Evolutionary conservation across 2,888 invertebrate species (phyloP), one percentile per base, ranked within the genome.

Genomic region (Phania funesta): DNA sequence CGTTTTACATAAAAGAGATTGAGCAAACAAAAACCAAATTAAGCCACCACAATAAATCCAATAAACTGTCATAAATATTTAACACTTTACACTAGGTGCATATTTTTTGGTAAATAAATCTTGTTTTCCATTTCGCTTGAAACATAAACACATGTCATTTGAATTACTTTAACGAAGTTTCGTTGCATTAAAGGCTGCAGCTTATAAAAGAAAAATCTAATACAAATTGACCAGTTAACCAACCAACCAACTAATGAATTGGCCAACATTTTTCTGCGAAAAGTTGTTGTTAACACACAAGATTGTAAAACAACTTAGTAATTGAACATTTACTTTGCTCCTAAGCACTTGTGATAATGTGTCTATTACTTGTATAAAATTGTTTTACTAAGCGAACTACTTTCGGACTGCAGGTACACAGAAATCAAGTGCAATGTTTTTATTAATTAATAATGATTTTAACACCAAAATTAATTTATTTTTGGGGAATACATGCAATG

Each of bases 111-210:
- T 41, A 20, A 9, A 60, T 58, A 26, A 44, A 75, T 67, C 67
- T 58, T 44, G 22, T 65, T 48, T 75, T 48, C n/a, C 26, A 44
- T 56, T 46, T 35, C 74, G 1, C 13, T 41, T 32, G 62, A n/a
- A 70, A 76, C 81, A 81, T 77, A 80, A 80, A 65, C 80, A 62
- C 60, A 48, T 73, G 81, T 77, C 81, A 81, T 73, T 68, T 67
- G 35, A 77, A 67, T 81, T 77, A 67, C 64, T 32, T 41, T 26
- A 71, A 67, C 44, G 60, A 56, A 22, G 35, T 18, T 79, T 46
- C 46, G 35, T 50, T n/a, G n/a, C n/a, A n/a, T n/a, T n/a, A 24
- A 24, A 26, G 26, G 26, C 26, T 26, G 26, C 26, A 26, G 26
- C 26, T 5, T 26, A 26, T 16, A 16, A 13, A 29, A 70, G 22